Evolutionary conservation across 2,888 invertebrate genomes (phyloP), one percentile per base, ranked within the genome.

Genomic region (Lypha dubia): DNA sequence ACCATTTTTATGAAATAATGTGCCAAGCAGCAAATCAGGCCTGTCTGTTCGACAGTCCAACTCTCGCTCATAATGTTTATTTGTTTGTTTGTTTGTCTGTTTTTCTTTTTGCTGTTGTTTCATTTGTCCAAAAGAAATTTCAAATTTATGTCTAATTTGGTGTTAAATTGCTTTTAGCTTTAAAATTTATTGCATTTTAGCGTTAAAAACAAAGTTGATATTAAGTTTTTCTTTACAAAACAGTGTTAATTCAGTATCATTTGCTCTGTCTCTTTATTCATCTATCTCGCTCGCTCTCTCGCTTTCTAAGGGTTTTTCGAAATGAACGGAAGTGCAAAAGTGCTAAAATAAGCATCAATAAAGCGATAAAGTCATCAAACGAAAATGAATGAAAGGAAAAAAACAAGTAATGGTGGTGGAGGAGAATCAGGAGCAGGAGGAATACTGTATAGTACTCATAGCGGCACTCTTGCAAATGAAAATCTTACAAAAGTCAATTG

Each of bases 131-230:
- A 65, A 67, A 68, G 7, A 60, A 73, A 67, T 24, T 62, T 53
- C 9, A 68, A 74, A 74, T 83, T 74, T 74, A 74, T 74, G 68
- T 68, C 74, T 75, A 79, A 79, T 79, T 83, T 83, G 38, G 62
- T 79, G 63, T 70, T 74, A 75, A 83, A 83, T 70, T 74, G 46
- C 70, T 70, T 63, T 79, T 62, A 32, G 28, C 56, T 79, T 58
- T 56, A 51, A 75, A 70, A 83, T 79, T 79, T 75, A 79, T 79
- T 56, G 56, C 68, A 60, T 53, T 79, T 74, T 68, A 62, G 28
- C 44, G 63, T 53, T 22, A 17, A 44, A 63, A 35, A 60, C 22
- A 62, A 28, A 46, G 13, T 22, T 46, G 13, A 41, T 17, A 24
- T 56, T 20, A n/a, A 41, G 13, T 68, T 60, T 24, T 15, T 15